Conservation (phyloP, 2,888 invertebrate genomes). For the Agrochola lota region DNA sequence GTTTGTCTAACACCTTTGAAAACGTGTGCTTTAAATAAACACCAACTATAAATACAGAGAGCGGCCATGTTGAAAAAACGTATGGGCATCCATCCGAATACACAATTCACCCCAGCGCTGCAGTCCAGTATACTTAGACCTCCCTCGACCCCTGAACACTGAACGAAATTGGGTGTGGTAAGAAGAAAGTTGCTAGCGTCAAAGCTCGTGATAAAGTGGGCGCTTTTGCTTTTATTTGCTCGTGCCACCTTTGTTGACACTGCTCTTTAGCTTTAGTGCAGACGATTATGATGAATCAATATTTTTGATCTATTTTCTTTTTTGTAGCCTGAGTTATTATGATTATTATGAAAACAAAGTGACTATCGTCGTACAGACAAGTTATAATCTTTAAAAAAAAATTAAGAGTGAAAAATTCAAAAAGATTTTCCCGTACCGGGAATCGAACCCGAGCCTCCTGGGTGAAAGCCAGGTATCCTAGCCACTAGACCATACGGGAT, state of each 20-base stretch:
- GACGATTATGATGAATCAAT: conserved; percentile 40
- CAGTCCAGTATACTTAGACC: conserved; percentile 64
- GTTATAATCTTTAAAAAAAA: not conserved
- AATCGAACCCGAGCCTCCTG: conserved; percentile 94
- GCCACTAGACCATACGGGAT: conserved; percentile 93
- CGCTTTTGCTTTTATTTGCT: conserved; percentile 68
- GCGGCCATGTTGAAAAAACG: conserved; percentile 77
- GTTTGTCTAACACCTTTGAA: conserved; percentile 21
- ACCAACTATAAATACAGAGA: conserved; percentile 65
- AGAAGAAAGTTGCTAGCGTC: conserved; percentile 36
- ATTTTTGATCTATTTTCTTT: conserved; percentile 3
- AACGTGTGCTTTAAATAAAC: conserved; percentile 47
- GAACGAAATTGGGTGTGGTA: conserved; percentile 29
- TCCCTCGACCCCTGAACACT: conserved; percentile 32
- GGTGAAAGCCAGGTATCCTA: conserved; percentile 94
- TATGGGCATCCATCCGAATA: conserved; percentile 74
- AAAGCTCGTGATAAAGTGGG: conserved; percentile 65
- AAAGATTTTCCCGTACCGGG: conserved; percentile 91
- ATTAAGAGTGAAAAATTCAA: not conserved
- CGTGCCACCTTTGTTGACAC: conserved; percentile 71
- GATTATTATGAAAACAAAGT: not conserved
- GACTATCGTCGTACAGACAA: fast-evolving
- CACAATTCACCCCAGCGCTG: conserved; percentile 69
- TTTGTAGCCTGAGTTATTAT: not conserved
- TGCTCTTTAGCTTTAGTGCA: conserved; percentile 66